Base-by-base conservation (phyloP, 2,888 invertebrate genomes). In the Lepidochrysops patricia region DNA sequence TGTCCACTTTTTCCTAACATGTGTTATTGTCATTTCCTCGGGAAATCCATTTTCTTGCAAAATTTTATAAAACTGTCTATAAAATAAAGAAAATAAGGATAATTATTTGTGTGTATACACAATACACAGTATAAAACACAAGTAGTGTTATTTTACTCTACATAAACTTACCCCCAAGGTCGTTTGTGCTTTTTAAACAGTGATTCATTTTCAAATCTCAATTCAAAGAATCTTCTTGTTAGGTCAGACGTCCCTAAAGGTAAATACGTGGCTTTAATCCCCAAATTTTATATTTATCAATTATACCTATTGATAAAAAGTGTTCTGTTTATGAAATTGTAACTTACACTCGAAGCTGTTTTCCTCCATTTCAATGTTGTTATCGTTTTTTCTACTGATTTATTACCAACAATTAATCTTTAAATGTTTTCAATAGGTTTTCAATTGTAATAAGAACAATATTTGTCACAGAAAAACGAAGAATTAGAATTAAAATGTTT, bases 1-100 rank as follows among this genome's bases (percentile, higher is more conserved):
- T 26, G 80, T 77, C 89, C 89, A 90, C 64, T 89, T 90, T 66
- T 86, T 89, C 56, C 89, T 77, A 1, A 89, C 80, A 74, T 87
- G 85, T 29, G 78, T 77, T 25, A 88, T 64, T 12, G 84, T 82
- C 77, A 89, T 84, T 64, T 84, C 79, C 63, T 75, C 70, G 23
- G 90, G 89, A 66, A 88, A 90, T 15, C 86, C 89, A 74, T 82
- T 82, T 35, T 84, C 74, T 57, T 81, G 63, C 26, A 90, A 72
- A 56, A 90, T 77, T 69, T 80, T 79, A 62, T 78, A 72, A 65
- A 90, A 88, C 59, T 86, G 83, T 50, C 89, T 89, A 69, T 26
- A 75, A 74, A 62, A 23, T 54, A 43, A 60, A 58, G 60, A 60
- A 23, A 54, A 6, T 26, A 19, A 52, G 23, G 9, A 57, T 34